These are phyloP conservation scores for Hoplostethus atlanticus DNA, from an alignment of 2,797 vertebrate species.

Conservation along the genomic window DNA sequence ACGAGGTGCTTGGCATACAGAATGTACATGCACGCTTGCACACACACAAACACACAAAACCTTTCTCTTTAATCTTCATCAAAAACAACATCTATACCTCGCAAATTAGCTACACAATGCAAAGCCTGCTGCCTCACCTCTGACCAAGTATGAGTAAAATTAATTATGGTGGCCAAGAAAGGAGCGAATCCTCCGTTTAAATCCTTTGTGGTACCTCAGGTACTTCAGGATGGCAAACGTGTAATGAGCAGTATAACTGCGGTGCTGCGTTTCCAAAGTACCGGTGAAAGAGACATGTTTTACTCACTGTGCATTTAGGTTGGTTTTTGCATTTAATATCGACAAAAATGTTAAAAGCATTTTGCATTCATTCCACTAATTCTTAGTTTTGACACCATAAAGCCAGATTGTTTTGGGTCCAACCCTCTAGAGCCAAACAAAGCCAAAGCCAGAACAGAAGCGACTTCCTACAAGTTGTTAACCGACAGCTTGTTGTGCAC, in stretches of 20 bases:
- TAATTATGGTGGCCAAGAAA: neutral
- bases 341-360: slow-evolving; percentile 18
- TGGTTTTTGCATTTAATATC: slow-evolving; percentile 29
- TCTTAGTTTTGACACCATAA: slow-evolving; percentile 49
- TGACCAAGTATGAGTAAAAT: slow-evolving; percentile 21
- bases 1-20: neutral
- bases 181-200: neutral
- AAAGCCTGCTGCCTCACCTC: neutral
- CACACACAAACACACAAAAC: neutral
- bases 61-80: neutral
- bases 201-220: slow-evolving; percentile 1
- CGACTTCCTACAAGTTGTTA: slow-evolving; percentile 31
- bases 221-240: neutral
- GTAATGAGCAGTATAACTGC: slow-evolving; percentile 28
- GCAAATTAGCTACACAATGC: neutral
- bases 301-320: neutral
- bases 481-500: slow-evolving; percentile 54
- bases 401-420: slow-evolving; percentile 38
- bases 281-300: slow-evolving; percentile 23
- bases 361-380: slow-evolving; percentile 42
- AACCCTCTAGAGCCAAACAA: slow-evolving; percentile 16
- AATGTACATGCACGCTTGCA: neutral
- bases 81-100: neutral
- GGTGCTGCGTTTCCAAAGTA: neutral
- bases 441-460: slow-evolving; percentile 37